Evolutionary conservation across 2,113 vertebrate genomes (phyloP).

Genomic region (Trochalopteron elliotii): DNA sequence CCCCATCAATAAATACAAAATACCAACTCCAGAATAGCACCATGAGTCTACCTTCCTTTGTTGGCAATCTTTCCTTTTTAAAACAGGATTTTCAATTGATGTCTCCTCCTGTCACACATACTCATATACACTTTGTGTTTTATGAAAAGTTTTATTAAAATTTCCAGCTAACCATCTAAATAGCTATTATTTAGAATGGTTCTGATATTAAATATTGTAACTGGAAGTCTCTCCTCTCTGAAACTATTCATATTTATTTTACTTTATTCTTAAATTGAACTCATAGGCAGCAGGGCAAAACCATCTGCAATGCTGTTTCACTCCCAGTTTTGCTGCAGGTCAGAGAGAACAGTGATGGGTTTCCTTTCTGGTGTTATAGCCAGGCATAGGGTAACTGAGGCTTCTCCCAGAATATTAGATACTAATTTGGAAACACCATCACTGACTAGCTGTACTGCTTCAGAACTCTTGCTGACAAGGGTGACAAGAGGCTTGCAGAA

Average conservation of each 20-base stretch:
- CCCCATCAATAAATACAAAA: not conserved
- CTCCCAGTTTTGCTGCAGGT: not conserved
- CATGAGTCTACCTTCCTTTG: not conserved
- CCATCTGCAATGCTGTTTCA: not conserved
- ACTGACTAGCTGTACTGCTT: not conserved
- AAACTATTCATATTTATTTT: not conserved
- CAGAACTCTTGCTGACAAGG: not conserved
- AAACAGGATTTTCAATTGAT: not conserved
- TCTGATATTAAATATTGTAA: not conserved
- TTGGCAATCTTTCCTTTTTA: not conserved
- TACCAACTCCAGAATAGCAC: not conserved
- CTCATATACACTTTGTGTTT: not conserved
- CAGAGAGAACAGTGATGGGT: not conserved
- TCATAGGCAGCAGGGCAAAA: not conserved
- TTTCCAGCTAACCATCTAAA: not conserved
- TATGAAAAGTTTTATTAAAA: not conserved
- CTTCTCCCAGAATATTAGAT: not conserved
- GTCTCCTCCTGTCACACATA: not conserved
- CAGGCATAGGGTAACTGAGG: not conserved
- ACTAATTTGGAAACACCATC: not conserved
- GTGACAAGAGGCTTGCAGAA: not conserved
- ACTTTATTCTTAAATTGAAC: not conserved
- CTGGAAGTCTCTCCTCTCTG: not conserved
- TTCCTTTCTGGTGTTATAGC: not conserved
- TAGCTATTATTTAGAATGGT: not conserved